Conservation (phyloP, 2,888 invertebrate genomes). For the Mythimna loreyi region DNA sequence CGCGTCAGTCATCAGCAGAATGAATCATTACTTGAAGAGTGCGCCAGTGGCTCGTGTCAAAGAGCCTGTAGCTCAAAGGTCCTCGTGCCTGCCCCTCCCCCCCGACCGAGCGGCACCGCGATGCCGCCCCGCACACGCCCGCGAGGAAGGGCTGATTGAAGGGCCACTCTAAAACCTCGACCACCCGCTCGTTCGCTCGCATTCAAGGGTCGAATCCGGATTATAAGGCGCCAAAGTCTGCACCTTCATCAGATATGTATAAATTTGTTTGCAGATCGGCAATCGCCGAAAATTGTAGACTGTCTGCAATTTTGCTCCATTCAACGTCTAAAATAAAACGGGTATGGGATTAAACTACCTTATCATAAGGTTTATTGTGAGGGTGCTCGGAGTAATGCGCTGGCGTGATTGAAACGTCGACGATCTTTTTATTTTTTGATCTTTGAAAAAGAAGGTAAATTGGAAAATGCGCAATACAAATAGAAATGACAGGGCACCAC, state of each 20-base stretch:
- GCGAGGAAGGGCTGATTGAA: conserved; percentile 89
- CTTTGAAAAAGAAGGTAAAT: no score
- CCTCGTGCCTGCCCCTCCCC: conserved; percentile 77
- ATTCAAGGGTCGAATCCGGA: conserved; percentile 90
- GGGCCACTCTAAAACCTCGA: conserved; percentile 90
- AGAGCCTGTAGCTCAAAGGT: conserved; percentile 89
- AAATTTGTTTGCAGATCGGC: conserved; percentile 84
- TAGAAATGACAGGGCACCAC: conserved; percentile 23
- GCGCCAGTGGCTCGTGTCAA: conserved; percentile 90
- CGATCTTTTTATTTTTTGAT: conserved; percentile 16
- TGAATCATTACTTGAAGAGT: conserved; percentile 91
- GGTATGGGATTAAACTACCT: conserved; percentile 70
- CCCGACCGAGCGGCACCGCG: conserved; percentile 64
- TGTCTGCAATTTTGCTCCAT: conserved; percentile 82
- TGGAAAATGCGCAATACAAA: conserved; percentile 5
- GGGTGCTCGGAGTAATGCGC: conserved; percentile 44
- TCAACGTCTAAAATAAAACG: conserved; percentile 74
- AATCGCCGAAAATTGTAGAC: conserved; percentile 84
- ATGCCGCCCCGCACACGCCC: conserved; percentile 76
- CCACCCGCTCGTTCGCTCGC: conserved; percentile 89
- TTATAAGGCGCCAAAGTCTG: conserved; percentile 89
- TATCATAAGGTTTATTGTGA: conserved; percentile 60
- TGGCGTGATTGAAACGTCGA: conserved; percentile 43
- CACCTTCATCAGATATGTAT: conserved; percentile 90
- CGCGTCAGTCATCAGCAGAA: conserved; percentile 90